Evolutionary conservation across 2,888 invertebrate genomes (phyloP).

Genomic region (Linyphia triangularis): DNA sequence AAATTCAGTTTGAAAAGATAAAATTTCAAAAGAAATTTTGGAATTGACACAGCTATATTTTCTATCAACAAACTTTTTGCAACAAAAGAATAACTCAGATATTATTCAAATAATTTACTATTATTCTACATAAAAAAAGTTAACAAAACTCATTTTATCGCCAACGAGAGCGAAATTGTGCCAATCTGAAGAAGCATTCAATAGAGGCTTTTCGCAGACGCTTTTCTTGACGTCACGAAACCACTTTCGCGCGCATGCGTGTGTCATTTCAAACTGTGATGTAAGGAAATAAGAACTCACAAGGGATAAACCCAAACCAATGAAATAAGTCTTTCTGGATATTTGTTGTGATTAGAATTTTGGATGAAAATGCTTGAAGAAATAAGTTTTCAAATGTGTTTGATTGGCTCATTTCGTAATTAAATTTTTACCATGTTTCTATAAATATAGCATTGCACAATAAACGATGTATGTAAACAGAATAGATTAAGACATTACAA

Average conservation of each 20-base stretch:
- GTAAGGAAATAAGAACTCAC: constrained; percentile 68
- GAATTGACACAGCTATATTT: neutral
- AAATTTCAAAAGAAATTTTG: no score
- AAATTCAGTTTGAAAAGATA: no score
- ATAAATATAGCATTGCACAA: no score
- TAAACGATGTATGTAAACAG: no score
- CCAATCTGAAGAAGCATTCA: neutral
- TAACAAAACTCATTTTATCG: neutral
- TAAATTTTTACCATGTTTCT: no score
- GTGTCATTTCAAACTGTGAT: constrained; percentile 35
- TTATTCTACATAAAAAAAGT: neutral
- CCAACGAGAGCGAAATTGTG: neutral
- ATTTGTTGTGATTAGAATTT: constrained; percentile 23
- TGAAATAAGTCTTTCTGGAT: constrained; percentile 47
- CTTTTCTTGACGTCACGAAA: constrained; percentile 53
- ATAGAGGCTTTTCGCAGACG: constrained; percentile 7
- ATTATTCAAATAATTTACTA: neutral
- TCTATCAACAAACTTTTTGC: neutral
- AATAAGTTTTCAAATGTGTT: neutral
- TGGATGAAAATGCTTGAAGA: constrained; percentile 6
- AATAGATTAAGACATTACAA: no score
- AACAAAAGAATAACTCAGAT: neutral
- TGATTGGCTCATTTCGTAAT: neutral
- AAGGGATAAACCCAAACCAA: constrained; percentile 24
- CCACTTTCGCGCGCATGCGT: constrained; percentile 56